Percentiles rank a stretch among this genome's conserved stretches.
Conservation (phyloP, 37 sponge, comb jelly and placozoan species). For the Chondrilla cf. caribensis region DNA sequence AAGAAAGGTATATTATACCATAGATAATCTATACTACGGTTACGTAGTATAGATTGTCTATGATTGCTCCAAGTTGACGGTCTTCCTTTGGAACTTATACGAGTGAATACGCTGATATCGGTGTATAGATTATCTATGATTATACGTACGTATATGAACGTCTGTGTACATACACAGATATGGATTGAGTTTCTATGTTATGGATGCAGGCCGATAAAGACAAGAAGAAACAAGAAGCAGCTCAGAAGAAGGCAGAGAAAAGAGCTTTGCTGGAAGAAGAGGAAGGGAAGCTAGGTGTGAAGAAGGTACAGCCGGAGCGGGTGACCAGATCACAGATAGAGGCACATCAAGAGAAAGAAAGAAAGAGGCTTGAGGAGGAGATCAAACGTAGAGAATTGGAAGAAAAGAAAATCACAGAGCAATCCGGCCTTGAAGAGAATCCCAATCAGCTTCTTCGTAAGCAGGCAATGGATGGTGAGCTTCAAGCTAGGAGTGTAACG, state of each 20-base stretch:
- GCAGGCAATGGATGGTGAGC: conserved; percentile 46
- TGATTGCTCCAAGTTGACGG: too few species aligned
- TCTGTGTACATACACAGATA: background rate
- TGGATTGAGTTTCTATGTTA: background rate
- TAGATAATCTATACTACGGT: background rate
- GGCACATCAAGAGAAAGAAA: conserved; percentile 31
- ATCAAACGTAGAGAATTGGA: background rate
- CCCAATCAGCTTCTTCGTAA: conserved; percentile 71
- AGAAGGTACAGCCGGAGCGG: conserved; percentile 41
- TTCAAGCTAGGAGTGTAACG: conserved; percentile 78
- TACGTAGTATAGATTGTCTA: too few species aligned
- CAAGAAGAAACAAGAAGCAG: conserved; percentile 62
- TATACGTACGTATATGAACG: too few species aligned
- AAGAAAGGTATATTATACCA: conserved; percentile 63
- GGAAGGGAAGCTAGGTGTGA: conserved; percentile 54
- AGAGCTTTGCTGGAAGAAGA: conserved; percentile 71
- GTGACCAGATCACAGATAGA: conserved; percentile 74
- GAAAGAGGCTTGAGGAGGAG: conserved; percentile 28
- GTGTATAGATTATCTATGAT: too few species aligned
- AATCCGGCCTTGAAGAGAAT: conserved; percentile 67
- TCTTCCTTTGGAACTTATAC: too few species aligned
- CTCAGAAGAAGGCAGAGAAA: conserved; percentile 59
- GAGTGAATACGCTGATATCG: too few species aligned
- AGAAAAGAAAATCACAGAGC: conserved; percentile 43
- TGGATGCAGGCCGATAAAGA: conserved; percentile 68